Conservation (phyloP, 2,797 vertebrate species). For the Megalops cyprinoides region DNA sequence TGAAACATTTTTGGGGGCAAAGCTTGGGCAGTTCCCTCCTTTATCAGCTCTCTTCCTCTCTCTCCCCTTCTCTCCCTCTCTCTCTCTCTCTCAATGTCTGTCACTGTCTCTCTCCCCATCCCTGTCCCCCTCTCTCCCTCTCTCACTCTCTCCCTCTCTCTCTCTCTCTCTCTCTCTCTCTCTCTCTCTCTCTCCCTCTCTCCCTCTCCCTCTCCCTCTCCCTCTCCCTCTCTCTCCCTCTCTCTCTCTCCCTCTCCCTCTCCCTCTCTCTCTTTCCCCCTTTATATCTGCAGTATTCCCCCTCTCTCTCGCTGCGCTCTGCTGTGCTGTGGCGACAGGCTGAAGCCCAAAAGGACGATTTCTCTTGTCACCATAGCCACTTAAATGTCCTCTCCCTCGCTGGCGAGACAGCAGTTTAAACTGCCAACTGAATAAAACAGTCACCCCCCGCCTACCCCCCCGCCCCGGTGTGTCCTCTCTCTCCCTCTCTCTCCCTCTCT, state of each 20-base stretch:
- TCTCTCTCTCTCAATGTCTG: too few relatives aligned
- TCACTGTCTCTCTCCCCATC: too few relatives aligned
- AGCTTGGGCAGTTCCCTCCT: too few relatives aligned
- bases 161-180: conserved; percentile 32
- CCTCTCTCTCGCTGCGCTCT: conserved; percentile 57
- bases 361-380: conserved; percentile 99
- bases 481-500: background rate
- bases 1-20: too few relatives aligned
- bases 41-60: too few relatives aligned
- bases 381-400: conserved; percentile 92
- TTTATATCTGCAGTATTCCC: background rate
- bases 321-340: conserved; percentile 97
- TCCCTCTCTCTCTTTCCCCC: conserved; percentile 35
- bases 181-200: conserved; percentile 37
- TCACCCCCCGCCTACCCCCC: conserved; percentile 78
- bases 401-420: conserved; percentile 95
- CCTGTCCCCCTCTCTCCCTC: too few relatives aligned
- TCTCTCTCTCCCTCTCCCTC: conserved; percentile 36
- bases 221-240: conserved; percentile 32
- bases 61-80: conserved; percentile 46
- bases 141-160: conserved; percentile 29
- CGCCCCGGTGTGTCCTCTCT: background rate
- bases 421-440: conserved; percentile 98
- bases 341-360: conserved; percentile 97
- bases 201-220: conserved; percentile 26